Evolutionary conservation across 2,888 invertebrate species (phyloP).

Genomic region (Leptinotarsa tumamoca): DNA sequence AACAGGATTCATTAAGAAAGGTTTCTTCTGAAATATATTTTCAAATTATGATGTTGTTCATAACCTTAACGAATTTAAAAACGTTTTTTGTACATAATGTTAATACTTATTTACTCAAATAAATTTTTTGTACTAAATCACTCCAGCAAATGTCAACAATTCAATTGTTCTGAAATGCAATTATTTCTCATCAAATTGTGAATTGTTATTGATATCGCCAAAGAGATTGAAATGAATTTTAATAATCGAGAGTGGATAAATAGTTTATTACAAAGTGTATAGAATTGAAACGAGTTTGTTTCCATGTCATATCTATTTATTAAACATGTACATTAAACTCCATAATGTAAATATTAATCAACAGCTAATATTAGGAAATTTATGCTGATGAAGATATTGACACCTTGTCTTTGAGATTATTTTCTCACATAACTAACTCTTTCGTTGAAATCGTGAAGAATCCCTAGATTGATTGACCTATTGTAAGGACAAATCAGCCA

Average conservation of each 20-base stretch:
- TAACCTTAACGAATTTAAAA: no score
- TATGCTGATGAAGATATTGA: constrained; percentile 18
- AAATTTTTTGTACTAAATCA: background rate
- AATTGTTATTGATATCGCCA: constrained; percentile 46
- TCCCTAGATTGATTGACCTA: no score
- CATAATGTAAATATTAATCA: constrained; percentile 33
- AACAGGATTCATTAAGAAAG: no score
- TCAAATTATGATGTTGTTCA: no score
- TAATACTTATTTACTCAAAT: no score
- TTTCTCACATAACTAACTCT: background rate
- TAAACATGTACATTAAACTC: constrained; percentile 42
- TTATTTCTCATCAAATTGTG: background rate
- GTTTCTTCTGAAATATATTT: no score
- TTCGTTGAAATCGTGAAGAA: background rate
- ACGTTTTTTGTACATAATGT: background rate
- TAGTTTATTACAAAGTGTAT: constrained; percentile 21
- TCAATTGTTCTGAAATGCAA: background rate
- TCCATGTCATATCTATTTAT: constrained; percentile 44
- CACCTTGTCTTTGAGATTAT: background rate
- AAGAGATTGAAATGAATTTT: constrained; percentile 48
- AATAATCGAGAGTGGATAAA: constrained; percentile 19
- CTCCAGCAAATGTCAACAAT: background rate
- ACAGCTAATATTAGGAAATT: background rate
- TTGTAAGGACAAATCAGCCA: no score
- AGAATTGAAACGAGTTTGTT: constrained; percentile 24